A percentile compares a stretch with the other conserved stretches of the same genome.
Evolutionary conservation across 2,888 invertebrate genomes (phyloP).

Genomic region (Argyresthia goedartella): DNA sequence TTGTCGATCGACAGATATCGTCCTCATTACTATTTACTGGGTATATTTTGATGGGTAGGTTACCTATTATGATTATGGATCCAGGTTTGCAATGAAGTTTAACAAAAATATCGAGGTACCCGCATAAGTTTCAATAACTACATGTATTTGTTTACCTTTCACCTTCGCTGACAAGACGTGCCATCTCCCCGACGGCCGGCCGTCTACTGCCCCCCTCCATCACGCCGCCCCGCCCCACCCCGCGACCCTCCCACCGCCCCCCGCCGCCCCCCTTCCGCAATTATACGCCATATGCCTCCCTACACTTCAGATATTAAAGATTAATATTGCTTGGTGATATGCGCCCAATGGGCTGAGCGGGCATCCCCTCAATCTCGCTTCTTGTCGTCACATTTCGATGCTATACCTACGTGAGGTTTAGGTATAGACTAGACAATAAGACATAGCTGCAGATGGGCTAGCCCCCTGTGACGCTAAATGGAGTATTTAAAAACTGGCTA

Average conservation of each 20-base stretch:
- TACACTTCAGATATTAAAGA: constrained; percentile 48
- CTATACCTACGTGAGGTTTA: not conserved
- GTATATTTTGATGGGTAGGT: too few species aligned
- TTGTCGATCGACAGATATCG: too few species aligned
- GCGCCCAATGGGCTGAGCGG: constrained; percentile 41
- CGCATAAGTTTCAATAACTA: too few species aligned
- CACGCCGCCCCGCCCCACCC: constrained; percentile 62
- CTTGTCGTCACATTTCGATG: constrained; percentile 43
- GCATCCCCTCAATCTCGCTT: constrained; percentile 42
- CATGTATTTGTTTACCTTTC: too few species aligned
- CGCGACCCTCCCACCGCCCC: constrained; percentile 62
- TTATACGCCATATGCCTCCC: constrained; percentile 45
- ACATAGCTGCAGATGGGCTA: too few species aligned
- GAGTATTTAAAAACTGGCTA: too few species aligned
- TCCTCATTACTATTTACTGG: too few species aligned
- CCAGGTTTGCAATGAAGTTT: too few species aligned
- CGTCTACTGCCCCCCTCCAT: constrained; percentile 54
- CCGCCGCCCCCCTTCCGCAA: constrained; percentile 39
- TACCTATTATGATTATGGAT: too few species aligned
- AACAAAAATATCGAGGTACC: too few species aligned
- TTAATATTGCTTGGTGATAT: constrained; percentile 41
- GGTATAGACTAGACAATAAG: not conserved
- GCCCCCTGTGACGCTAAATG: too few species aligned
- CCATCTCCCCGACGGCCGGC: constrained; percentile 30
- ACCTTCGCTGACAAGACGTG: constrained; percentile 23